Evolutionary conservation across 1,140 invertebrate genomes (phyloP), one percentile per base, ranked within the genome.

Genomic region (Idris sp.): DNA sequence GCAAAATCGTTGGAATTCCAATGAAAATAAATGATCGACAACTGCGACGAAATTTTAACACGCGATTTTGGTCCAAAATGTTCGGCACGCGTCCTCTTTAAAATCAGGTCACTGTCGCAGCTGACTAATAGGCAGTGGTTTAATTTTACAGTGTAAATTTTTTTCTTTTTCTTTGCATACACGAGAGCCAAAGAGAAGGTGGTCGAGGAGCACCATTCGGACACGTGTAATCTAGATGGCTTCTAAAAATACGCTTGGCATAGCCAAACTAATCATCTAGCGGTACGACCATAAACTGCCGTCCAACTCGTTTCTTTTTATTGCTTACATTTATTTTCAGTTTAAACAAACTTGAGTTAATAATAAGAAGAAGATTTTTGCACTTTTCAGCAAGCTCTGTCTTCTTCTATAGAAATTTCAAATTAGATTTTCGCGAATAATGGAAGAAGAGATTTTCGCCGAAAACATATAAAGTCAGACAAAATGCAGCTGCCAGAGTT

Each of bases 211-310:
- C 53, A 69, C 41, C 65, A 56, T 64, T 61, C 28, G 61, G 35
- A 69, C 65, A 71, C 67, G 65, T 77, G 69, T 79, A 82, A 82
- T 84, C 74, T 85, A 83, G 78, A 83, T 79, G 78, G 41, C 76
- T 80, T 78, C 83, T 86, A 86, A 84, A 82, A 85, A 86, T 86
- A 86, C 56, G 48, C 79, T 59, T 79, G 78, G 78, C 78, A 76
- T 79, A 81, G 78, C 76, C 79, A 69, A 78, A 75, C 79, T 56
- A 82, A 85, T 85, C 79, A 84, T 83, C 76, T 75, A 77, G 79
- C 81, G 80, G 75, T 77, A 79, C 79, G 75, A 84, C 79, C 79
- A 84, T 83, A 85, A 81, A 84, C 76, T 81, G 78, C 76, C 78
- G 77, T 76, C 77, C 74, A 68, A 71, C 49, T 79, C 58, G 51